Evolutionary conservation across 1,140 invertebrate genomes (phyloP), one percentile per base, ranked within the genome.

Genomic region (Callitettix versicolor): DNA sequence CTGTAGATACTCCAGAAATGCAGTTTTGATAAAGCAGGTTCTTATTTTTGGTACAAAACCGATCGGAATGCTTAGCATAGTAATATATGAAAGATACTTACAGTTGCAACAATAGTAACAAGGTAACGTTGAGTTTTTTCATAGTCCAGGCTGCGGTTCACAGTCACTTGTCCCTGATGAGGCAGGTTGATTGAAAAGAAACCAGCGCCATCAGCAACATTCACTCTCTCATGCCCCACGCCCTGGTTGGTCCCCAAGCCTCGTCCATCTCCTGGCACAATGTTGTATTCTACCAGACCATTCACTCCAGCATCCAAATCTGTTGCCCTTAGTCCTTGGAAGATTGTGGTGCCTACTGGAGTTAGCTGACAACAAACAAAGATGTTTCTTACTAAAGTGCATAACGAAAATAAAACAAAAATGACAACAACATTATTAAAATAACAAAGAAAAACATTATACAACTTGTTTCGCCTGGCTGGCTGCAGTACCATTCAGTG

Each of bases 291-390:
- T 0, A 91, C 79, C 12, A 91, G 75, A 41, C 86, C 86, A 65
- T 93, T 93, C 22, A 88, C 86, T 30, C 88, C 88, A 1, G 86
- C 84, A 68, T 95, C 91, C 11, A 80, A 81, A 68, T 95, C 91
- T 36, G 79, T 72, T 0, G 91, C 90, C 51, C 81, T 76, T n/a
- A 94, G 81, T 53, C 84, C 81, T 58, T 87, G 82, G 68, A 91
- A 93, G 55, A 93, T 82, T 1, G 88, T 91, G 17, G 86, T 84
- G 55, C 88, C 91, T 40, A 93, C 80, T 21, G 90, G 87, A 36
- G 88, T 88, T 56, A 90, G 73, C 89, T 93, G 73, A 61, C 63
- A 42, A 48, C 51, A 64, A 60, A 53, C n/a, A n/a, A 30, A 4
- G 9, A 30, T 30, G 26, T 4, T 30, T 30, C 26, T 4, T 30